Conservation (phyloP, 2,797 vertebrate genomes). For the Peromyscus aztecus region DNA sequence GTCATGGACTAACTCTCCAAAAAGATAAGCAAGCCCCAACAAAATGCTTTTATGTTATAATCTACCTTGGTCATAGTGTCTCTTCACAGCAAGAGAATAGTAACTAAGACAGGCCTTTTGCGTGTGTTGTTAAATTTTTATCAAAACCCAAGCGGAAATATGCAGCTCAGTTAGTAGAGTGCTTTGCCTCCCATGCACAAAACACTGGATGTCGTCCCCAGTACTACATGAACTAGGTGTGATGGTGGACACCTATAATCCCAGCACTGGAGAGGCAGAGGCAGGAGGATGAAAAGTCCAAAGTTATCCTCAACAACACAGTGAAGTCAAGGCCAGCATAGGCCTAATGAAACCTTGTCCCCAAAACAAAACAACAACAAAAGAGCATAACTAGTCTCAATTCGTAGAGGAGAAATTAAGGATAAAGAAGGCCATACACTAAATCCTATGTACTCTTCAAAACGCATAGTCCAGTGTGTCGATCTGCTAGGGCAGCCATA, state of each 20-base stretch:
- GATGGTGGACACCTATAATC: neutral
- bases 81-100: neutral
- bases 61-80: neutral
- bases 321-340: neutral
- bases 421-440: neutral
- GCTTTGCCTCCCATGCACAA: neutral
- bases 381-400: neutral
- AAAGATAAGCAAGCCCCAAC: neutral
- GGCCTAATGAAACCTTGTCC: neutral
- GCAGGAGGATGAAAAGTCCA: neutral
- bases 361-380: neutral
- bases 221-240: neutral
- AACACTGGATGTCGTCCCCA: neutral
- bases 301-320: neutral
- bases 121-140: neutral
- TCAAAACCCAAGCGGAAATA: neutral
- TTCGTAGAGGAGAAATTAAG: neutral
- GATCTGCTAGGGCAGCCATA: neutral
- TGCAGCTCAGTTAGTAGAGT: neutral
- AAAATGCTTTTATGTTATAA: neutral
- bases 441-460: neutral
- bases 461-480: neutral
- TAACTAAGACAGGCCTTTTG: neutral
- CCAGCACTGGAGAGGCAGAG: neutral
- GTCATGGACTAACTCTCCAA: neutral